phyloP scores from a whole-genome alignment of 2,888 invertebrate genomes.

The Meiosimyza decipiens region DNA sequence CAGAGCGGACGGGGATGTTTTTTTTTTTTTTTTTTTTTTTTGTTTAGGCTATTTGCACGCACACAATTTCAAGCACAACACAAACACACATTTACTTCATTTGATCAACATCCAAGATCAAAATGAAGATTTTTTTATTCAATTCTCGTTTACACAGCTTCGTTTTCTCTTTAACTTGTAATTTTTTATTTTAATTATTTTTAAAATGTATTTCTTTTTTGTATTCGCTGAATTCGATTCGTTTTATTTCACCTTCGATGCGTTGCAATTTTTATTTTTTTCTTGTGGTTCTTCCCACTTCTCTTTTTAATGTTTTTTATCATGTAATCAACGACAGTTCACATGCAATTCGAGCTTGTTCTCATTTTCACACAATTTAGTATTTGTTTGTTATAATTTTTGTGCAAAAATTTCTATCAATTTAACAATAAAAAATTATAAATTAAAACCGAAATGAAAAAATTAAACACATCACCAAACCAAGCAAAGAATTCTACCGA shows the following conservation, averaged over 20 bases:
- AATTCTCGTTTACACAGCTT: slow-evolving; percentile 11
- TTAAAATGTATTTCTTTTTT: neutral
- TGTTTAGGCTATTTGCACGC: slow-evolving; percentile 6
- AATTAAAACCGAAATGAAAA: slow-evolving; percentile 42
- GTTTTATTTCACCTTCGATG: too few species aligned
- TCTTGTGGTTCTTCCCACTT: too few species aligned
- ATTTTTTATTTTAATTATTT: slow-evolving; percentile 17
- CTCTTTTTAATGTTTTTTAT: neutral
- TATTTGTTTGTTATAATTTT: neutral
- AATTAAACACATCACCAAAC: slow-evolving; percentile 46
- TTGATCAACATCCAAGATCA: slow-evolving; percentile 40
- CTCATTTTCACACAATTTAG: neutral
- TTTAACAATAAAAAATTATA: slow-evolving; percentile 40
- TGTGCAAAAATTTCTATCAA: slow-evolving; percentile 30
- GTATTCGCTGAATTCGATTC: neutral
- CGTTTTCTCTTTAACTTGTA: neutral
- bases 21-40: neutral
- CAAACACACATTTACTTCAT: slow-evolving; percentile 40
- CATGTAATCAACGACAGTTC: neutral
- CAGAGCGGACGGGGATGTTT: neutral
- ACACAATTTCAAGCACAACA: slow-evolving; percentile 53
- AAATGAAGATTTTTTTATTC: slow-evolving; percentile 33
- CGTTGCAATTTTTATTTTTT: slow-evolving; percentile 1
- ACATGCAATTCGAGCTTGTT: neutral
- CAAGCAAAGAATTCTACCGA: slow-evolving; percentile 10